Conservation (phyloP, 1,140 invertebrate genomes). For the Bicyclus anynana region DNA sequence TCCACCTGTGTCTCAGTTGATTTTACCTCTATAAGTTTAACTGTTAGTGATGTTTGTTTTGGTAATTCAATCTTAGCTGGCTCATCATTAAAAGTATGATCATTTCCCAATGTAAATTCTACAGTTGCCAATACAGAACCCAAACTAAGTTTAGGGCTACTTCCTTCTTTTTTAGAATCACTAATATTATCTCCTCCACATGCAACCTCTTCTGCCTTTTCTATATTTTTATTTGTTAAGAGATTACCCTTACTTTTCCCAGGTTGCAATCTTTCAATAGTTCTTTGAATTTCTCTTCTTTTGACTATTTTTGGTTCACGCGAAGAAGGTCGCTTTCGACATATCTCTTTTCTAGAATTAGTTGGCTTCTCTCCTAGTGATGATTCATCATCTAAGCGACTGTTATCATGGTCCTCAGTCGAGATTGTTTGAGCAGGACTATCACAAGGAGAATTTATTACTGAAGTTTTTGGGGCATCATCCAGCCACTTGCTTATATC, state of each 20-base stretch:
- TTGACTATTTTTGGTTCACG: slow-evolving; percentile 71
- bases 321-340: slow-evolving; percentile 63
- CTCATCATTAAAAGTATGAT: slow-evolving; percentile 78
- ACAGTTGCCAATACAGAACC: slow-evolving; percentile 86
- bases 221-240: slow-evolving; percentile 75
- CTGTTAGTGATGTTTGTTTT: slow-evolving; percentile 33
- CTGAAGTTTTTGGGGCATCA: slow-evolving; percentile 85
- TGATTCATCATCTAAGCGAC: slow-evolving; percentile 57
- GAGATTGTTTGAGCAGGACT: slow-evolving; percentile 58
- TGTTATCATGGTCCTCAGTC: slow-evolving; percentile 66
- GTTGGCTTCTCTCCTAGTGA: slow-evolving; percentile 53
- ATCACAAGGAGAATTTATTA: slow-evolving; percentile 83
- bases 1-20: slow-evolving; percentile 31
- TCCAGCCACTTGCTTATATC: slow-evolving; percentile 93
- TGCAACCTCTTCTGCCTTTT: slow-evolving; percentile 71
- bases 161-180: slow-evolving; percentile 79
- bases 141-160: slow-evolving; percentile 87
- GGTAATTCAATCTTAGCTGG: slow-evolving; percentile 64
- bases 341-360: slow-evolving; percentile 54
- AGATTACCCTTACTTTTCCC: slow-evolving; percentile 91
- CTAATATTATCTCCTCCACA: slow-evolving; percentile 71
- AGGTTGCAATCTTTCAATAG: slow-evolving; percentile 88
- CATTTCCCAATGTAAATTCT: slow-evolving; percentile 79
- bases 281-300: slow-evolving; percentile 86
- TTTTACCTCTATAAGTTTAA: slow-evolving; percentile 33